These are phyloP conservation scores for Megaceryle alcyon DNA, from an alignment of 2,797 vertebrate genomes.

Conservation along the genomic window DNA sequence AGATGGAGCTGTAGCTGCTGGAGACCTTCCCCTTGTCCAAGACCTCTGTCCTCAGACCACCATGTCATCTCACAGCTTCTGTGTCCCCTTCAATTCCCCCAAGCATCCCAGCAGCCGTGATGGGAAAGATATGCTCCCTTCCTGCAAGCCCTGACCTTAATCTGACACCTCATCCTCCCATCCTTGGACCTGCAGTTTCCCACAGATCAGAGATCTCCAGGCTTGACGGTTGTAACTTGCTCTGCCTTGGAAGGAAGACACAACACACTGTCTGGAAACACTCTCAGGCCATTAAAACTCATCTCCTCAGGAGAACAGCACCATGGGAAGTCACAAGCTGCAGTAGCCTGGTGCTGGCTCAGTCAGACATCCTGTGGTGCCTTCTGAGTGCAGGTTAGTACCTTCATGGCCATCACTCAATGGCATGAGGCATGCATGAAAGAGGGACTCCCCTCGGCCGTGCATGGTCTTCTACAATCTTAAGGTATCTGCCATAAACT, in stretches of 20 bases:
- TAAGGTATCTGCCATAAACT: neutral
- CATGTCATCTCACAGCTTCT: neutral
- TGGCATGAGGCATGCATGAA: neutral
- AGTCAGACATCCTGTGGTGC: neutral
- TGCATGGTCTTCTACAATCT: rapidly evolving
- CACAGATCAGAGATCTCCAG: neutral
- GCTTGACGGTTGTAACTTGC: neutral
- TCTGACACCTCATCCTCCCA: neutral
- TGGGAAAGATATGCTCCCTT: neutral
- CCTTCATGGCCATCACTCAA: rapidly evolving
- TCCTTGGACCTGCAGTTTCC: neutral
- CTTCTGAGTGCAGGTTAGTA: neutral
- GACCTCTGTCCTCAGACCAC: neutral
- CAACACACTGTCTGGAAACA: neutral
- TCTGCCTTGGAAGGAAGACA: neutral
- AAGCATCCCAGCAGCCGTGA: neutral
- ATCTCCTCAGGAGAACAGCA: neutral
- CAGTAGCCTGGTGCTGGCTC: neutral
- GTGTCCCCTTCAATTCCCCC: neutral
- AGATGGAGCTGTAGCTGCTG: neutral
- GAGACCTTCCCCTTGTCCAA: neutral
- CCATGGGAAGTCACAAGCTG: rapidly evolving
- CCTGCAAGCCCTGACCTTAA: neutral
- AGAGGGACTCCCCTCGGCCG: neutral
- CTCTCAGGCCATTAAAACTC: neutral